Percentiles rank a stretch among this genome's conserved stretches.
Evolutionary conservation across 2,797 vertebrate genomes (phyloP).

Genomic region (Scolopax bukidnonensis): DNA sequence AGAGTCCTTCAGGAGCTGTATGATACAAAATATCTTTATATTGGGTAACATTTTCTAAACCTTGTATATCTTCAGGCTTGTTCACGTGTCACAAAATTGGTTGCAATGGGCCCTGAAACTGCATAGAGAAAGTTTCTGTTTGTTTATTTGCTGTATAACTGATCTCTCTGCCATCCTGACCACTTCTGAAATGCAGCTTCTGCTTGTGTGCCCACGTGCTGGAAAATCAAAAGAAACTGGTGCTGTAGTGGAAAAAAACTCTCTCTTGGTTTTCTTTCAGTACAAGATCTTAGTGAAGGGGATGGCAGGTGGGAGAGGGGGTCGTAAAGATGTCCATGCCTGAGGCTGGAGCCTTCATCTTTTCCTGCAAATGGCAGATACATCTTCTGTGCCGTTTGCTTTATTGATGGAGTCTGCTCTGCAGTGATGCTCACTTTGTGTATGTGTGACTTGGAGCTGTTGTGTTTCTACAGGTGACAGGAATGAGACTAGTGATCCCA

Average conservation of each 20-base stretch:
- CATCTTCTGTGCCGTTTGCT: rapidly evolving
- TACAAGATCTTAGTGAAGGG: background rate
- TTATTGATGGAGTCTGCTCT: background rate
- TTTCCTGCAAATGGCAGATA: background rate
- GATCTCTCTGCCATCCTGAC: background rate
- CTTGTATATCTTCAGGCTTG: background rate
- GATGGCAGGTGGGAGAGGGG: background rate
- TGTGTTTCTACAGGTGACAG: background rate
- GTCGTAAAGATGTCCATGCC: background rate
- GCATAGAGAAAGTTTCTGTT: background rate
- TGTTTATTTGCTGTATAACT: background rate
- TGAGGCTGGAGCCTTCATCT: background rate
- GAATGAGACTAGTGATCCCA: background rate
- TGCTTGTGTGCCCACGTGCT: background rate
- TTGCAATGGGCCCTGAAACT: background rate
- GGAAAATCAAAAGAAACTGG: background rate
- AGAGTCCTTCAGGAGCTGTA: background rate
- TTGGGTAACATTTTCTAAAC: background rate
- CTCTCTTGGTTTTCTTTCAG: background rate
- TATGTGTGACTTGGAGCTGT: background rate
- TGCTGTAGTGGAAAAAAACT: background rate
- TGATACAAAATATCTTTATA: background rate
- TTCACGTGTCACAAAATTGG: background rate
- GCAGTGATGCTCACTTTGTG: rapidly evolving
- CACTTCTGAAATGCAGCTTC: background rate